Conservation (phyloP, 2,888 invertebrate genomes). For the Cylindroiulus punctatus region DNA sequence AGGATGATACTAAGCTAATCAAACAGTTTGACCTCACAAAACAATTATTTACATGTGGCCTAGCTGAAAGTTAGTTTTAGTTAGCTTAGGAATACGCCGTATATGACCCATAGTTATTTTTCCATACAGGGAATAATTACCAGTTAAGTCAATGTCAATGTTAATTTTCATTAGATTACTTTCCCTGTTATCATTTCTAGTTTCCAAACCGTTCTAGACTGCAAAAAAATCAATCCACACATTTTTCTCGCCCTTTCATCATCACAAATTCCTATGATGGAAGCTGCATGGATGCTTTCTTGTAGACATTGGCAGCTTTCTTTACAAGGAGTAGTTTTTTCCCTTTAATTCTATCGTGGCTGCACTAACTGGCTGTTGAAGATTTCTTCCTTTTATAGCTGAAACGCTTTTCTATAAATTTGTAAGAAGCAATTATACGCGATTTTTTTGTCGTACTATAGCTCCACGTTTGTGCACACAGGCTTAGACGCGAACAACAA, state of each 20-base stretch:
- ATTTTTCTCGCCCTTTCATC: neutral
- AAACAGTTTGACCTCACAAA: too few relatives aligned
- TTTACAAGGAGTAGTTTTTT: neutral
- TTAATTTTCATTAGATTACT: too few relatives aligned
- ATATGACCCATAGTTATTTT: too few relatives aligned
- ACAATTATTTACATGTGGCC: too few relatives aligned
- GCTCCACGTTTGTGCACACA: neutral
- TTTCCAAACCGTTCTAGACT: too few relatives aligned
- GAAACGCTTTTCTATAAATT: constrained; percentile 32
- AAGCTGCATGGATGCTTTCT: neutral
- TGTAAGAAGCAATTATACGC: constrained; percentile 38
- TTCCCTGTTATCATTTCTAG: too few relatives aligned
- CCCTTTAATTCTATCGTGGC: neutral
- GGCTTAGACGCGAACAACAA: neutral
- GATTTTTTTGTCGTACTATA: neutral
- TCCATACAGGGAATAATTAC: too few relatives aligned
- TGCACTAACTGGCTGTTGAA: neutral
- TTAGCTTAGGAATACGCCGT: too few relatives aligned
- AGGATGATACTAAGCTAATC: too few relatives aligned
- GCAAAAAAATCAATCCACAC: too few relatives aligned
- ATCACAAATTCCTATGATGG: neutral
- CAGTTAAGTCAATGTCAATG: too few relatives aligned
- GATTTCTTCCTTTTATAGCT: constrained; percentile 29
- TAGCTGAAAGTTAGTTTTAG: too few relatives aligned
- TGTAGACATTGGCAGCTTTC: neutral